Evolutionary conservation across 2,888 invertebrate genomes (phyloP).

Genomic region (Chirona hameri): DNA sequence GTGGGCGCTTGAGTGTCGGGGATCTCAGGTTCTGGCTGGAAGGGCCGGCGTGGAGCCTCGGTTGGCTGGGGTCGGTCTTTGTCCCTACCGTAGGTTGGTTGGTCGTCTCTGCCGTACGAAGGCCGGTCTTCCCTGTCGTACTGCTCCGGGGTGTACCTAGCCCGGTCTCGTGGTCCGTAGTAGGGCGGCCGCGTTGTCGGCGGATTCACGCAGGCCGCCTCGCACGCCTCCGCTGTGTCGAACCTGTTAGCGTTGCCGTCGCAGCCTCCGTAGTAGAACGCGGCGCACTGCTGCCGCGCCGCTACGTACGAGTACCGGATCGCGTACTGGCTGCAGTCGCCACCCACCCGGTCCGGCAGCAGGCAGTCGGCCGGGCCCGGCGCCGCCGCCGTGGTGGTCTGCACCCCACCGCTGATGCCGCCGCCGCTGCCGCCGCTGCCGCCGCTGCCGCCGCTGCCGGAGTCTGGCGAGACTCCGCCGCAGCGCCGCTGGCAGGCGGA

Average conservation of each 20-base stretch:
- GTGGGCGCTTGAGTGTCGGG: slow-evolving; percentile 12
- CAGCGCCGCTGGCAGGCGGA: slow-evolving; percentile 27
- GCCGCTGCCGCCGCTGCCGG: background rate
- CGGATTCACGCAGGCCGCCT: background rate
- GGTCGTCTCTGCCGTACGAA: background rate
- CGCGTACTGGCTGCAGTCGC: background rate
- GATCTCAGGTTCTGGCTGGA: background rate
- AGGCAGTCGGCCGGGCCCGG: background rate
- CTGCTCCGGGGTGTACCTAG: background rate
- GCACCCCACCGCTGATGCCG: too few species aligned
- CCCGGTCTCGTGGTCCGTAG: background rate
- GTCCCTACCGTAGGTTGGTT: background rate
- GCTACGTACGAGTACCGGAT: slow-evolving; percentile 25
- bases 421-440: background rate
- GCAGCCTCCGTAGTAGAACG: slow-evolving; percentile 34
- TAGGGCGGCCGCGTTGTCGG: background rate
- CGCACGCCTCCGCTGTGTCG: slow-evolving; percentile 1
- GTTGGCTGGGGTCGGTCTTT: background rate
- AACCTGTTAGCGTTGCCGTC: slow-evolving; percentile 32
- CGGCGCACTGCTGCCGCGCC: slow-evolving; percentile 29
- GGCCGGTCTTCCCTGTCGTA: background rate
- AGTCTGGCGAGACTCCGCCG: background rate
- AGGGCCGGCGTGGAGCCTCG: background rate
- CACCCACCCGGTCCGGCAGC: background rate
- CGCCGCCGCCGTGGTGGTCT: too few species aligned